These are phyloP conservation scores for Calosoma granatense DNA, from an alignment of 1,140 invertebrate genomes.

Conservation along the genomic window DNA sequence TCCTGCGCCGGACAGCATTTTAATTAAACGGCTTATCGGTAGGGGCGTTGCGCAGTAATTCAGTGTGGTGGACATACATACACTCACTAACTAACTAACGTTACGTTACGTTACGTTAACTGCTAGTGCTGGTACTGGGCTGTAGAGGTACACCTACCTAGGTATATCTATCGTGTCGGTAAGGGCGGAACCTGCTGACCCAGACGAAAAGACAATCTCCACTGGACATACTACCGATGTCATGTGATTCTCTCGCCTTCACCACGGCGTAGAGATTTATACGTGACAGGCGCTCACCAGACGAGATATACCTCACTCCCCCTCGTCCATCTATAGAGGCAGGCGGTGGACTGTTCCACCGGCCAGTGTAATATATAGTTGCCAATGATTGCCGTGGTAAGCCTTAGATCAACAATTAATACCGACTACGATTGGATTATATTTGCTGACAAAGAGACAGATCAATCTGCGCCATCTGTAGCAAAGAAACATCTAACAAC, in stretches of 20 bases:
- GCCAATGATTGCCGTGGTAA: too few species aligned
- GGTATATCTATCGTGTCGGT: background rate
- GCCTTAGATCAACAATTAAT: too few species aligned
- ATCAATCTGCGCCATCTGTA: too few species aligned
- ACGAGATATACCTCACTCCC: background rate
- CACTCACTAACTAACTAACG: background rate
- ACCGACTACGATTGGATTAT: too few species aligned
- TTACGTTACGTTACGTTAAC: background rate
- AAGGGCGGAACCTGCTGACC: constrained; percentile 1
- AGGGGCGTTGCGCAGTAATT: background rate
- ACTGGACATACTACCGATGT: background rate
- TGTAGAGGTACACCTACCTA: background rate
- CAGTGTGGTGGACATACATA: background rate
- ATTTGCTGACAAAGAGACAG: too few species aligned
- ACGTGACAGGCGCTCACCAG: background rate
- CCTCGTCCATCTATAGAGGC: background rate
- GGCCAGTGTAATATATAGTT: too few species aligned
- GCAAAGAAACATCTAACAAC: too few species aligned
- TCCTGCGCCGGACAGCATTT: constrained; percentile 8
- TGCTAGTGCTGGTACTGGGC: background rate
- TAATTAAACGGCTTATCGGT: constrained; percentile 9
- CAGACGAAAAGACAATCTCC: constrained; percentile 2
- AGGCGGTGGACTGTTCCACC: too few species aligned
- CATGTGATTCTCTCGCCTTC: background rate
- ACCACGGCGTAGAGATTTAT: constrained; percentile 3